A percentile compares a stretch with the other conserved stretches of the same genome.
phyloP scores from a whole-genome alignment of 2,797 vertebrate genomes.

The Rhinatrema bivittatum region DNA sequence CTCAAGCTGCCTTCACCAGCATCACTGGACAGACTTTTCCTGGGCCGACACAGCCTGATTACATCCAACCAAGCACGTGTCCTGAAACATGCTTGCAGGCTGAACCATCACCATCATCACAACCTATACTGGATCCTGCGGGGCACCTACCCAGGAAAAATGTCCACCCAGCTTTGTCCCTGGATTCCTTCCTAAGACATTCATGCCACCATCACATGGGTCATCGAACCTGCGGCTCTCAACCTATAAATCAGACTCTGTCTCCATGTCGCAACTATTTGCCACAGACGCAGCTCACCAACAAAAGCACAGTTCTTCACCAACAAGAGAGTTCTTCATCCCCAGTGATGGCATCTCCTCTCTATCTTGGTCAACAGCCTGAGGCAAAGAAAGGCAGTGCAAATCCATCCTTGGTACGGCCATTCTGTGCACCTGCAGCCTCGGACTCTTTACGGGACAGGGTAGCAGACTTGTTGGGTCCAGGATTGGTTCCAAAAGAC shows the following conservation, averaged over 20 bases:
- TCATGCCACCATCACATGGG: conserved; percentile 36
- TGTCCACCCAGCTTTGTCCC: conserved; percentile 12
- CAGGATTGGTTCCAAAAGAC: conserved; percentile 1
- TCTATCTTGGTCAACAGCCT: conserved; percentile 42
- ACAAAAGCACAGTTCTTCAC: conserved; percentile 50
- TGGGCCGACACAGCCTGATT: conserved; percentile 8
- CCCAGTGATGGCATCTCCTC: conserved; percentile 50
- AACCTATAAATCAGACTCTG: conserved; percentile 23
- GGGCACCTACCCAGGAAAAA: background rate
- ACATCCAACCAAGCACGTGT: conserved; percentile 6
- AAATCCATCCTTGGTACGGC: conserved; percentile 8
- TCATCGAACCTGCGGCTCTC: conserved; percentile 52
- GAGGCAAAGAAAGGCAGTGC: conserved; percentile 5
- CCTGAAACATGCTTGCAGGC: conserved; percentile 5
- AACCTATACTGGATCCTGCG: background rate
- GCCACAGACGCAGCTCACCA: conserved; percentile 40
- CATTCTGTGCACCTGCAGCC: conserved; percentile 12
- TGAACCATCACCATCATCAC: background rate
- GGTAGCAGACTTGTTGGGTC: conserved; percentile 10
- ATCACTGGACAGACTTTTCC: background rate
- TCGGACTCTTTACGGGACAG: conserved; percentile 4
- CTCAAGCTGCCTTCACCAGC: conserved; percentile 24
- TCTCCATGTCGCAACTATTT: conserved; percentile 25
- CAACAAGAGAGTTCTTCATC: conserved; percentile 49
- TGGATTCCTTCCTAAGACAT: conserved; percentile 39